phyloP scores from a whole-genome alignment of 2,113 vertebrate genomes.

The Halichoeres trimaculatus region DNA sequence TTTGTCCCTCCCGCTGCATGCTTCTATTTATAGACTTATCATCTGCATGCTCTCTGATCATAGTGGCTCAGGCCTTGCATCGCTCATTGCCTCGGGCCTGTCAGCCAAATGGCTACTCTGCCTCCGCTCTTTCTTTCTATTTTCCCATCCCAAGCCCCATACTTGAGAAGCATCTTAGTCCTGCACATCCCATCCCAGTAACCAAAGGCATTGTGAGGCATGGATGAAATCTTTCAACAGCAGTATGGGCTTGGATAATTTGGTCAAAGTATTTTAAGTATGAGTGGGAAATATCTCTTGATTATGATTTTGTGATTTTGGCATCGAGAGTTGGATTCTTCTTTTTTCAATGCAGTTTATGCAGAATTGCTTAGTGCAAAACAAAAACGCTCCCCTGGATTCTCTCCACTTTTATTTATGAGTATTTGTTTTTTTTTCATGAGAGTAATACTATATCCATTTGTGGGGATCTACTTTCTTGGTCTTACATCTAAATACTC shows the following conservation, averaged over 20 bases:
- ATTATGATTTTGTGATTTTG: not conserved
- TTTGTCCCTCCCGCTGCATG: constrained; percentile 61
- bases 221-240: not conserved
- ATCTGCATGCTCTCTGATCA: constrained; percentile 74
- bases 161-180: constrained; percentile 24
- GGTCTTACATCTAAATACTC: not conserved
- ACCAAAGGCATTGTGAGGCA: not conserved
- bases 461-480: not conserved
- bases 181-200: not conserved
- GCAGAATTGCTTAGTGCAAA: not conserved
- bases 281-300: not conserved
- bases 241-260: not conserved
- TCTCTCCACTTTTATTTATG: not conserved
- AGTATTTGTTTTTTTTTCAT: not conserved
- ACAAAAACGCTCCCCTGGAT: not conserved
- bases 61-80: constrained; percentile 64
- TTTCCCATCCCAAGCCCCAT: constrained; percentile 32
- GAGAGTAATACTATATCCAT: not conserved
- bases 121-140: constrained; percentile 18
- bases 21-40: constrained; percentile 78
- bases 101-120: constrained; percentile 57
- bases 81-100: constrained; percentile 57
- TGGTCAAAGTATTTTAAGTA: no score
- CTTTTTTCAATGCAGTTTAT: not conserved
- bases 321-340: not conserved